These are phyloP conservation scores for Pseudochirops cupreus DNA, from an alignment of 2,797 vertebrate genomes.

Conservation along the genomic window DNA sequence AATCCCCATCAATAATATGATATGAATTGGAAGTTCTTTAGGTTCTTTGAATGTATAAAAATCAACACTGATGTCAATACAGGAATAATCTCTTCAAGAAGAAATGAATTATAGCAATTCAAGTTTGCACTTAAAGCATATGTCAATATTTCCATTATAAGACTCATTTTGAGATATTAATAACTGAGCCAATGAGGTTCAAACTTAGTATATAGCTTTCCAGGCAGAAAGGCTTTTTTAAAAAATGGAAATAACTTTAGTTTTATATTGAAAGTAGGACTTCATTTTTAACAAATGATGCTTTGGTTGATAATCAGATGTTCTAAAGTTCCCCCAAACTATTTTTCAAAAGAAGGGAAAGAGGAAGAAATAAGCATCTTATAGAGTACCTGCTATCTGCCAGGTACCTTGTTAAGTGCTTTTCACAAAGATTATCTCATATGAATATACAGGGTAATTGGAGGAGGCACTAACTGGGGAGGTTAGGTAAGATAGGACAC, in stretches of 20 bases:
- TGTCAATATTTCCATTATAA: slow-evolving; percentile 37
- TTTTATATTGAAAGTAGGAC: slow-evolving; percentile 9
- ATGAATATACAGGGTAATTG: background rate
- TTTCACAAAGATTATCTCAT: background rate
- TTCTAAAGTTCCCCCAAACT: background rate
- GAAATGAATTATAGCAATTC: background rate
- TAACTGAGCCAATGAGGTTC: slow-evolving; percentile 9
- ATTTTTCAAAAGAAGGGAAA: slow-evolving; percentile 37
- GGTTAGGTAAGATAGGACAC: background rate
- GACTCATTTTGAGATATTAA: slow-evolving; percentile 16
- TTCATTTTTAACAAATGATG: background rate
- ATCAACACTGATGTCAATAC: slow-evolving; percentile 13
- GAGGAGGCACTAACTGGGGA: background rate
- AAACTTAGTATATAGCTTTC: slow-evolving; percentile 30
- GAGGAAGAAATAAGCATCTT: background rate
- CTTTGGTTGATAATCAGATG: background rate
- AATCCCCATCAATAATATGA: slow-evolving; percentile 47
- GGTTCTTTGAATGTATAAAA: slow-evolving; percentile 61
- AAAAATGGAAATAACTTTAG: background rate
- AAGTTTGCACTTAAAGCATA: background rate
- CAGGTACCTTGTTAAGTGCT: background rate
- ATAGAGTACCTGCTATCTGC: background rate
- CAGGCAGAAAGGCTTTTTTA: slow-evolving; percentile 24
- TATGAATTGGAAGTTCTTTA: slow-evolving; percentile 48
- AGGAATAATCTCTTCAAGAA: slow-evolving; percentile 14